phyloP scores from a whole-genome alignment of 2,797 vertebrate genomes.

The Siniperca scherzeri region DNA sequence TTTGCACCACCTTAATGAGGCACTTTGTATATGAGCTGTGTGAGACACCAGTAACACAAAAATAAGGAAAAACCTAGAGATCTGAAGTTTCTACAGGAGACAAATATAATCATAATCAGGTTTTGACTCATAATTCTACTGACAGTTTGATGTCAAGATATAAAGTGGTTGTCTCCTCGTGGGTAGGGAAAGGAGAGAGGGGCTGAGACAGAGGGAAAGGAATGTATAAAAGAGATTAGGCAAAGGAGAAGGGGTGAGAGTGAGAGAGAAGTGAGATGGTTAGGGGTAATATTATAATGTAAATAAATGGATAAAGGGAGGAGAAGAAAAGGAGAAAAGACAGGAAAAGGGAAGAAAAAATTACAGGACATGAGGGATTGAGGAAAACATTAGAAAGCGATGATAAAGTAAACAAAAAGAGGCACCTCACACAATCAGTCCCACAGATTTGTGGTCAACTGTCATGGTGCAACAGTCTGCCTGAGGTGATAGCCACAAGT shows the following conservation, averaged over 20 bases:
- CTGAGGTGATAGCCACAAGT: neutral
- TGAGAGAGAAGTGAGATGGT: neutral
- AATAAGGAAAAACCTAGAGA: slow-evolving; percentile 20
- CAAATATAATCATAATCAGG: slow-evolving; percentile 40
- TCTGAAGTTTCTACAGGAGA: slow-evolving; percentile 30
- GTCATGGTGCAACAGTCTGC: slow-evolving; percentile 7
- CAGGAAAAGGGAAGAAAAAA: neutral
- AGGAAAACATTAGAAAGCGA: neutral
- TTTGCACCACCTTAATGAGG: neutral
- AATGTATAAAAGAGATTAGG: slow-evolving; percentile 24
- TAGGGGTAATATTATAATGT: neutral
- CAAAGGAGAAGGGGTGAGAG: neutral
- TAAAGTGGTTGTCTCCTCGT: slow-evolving; percentile 37
- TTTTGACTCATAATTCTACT: slow-evolving; percentile 59
- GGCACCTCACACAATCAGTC: neutral
- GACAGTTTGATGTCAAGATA: slow-evolving; percentile 67
- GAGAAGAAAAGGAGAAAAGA: too few relatives aligned
- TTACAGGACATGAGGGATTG: too few relatives aligned
- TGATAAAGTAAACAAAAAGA: slow-evolving; percentile 2
- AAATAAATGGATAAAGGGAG: neutral
- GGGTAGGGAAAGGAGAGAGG: slow-evolving; percentile 24
- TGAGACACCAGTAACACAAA: neutral
- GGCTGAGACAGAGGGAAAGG: neutral
- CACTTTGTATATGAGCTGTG: neutral
- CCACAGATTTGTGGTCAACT: slow-evolving; percentile 18